phyloP scores from a whole-genome alignment of 2,113 vertebrate genomes.

The Aldabrachelys gigantea region DNA sequence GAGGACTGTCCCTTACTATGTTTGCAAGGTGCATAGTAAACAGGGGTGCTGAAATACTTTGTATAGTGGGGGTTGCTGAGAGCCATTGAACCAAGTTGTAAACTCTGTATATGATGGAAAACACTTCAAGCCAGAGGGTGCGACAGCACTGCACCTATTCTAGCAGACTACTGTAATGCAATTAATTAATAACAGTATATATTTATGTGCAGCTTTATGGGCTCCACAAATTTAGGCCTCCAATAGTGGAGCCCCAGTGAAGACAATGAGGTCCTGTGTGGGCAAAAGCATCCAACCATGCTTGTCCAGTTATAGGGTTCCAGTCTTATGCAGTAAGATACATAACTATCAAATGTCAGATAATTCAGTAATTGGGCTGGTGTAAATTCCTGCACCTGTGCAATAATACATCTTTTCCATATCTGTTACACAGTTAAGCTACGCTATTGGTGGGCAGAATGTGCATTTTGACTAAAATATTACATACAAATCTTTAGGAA shows the following conservation, averaged over 20 bases:
- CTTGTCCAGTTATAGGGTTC: neutral
- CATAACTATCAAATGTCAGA: neutral
- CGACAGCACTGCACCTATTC: no score
- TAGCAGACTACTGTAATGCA: neutral
- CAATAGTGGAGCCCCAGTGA: neutral
- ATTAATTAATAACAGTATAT: neutral
- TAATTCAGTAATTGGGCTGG: neutral
- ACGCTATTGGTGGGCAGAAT: neutral
- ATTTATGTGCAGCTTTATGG: neutral
- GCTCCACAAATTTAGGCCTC: neutral
- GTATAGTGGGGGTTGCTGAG: neutral
- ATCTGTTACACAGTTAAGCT: neutral
- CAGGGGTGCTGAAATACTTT: no score
- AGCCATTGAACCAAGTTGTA: neutral
- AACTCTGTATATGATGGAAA: neutral
- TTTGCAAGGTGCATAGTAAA: neutral
- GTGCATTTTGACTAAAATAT: neutral
- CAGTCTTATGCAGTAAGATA: neutral
- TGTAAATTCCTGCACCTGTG: neutral
- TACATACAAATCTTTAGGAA: neutral
- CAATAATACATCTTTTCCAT: neutral
- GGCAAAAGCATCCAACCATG: neutral
- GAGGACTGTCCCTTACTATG: neutral
- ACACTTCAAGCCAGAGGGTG: no score
- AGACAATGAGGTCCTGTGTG: neutral